Base-by-base conservation (phyloP, 2,888 invertebrate genomes). In the Chaetogeoica ovagalla region DNA sequence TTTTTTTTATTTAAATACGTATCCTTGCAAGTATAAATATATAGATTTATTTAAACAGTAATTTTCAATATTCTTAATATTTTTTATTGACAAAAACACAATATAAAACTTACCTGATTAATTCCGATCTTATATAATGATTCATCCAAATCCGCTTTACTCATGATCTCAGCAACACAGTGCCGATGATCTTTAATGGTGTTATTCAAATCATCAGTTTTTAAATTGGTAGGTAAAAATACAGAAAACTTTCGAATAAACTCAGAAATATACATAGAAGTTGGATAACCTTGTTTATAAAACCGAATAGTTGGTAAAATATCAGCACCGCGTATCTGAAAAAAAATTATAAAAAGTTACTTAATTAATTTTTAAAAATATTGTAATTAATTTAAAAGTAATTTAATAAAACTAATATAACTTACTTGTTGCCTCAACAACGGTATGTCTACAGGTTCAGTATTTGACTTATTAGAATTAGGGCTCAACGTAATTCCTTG, bases 201-300 rank as follows among this genome's bases (percentile, higher is more conserved):
- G 65, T 72, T 82, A 59, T 82, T 87, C 86, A 0, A 84, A 82
- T 15, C 85, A 85, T 59, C 87, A 86, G 77, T 84, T 85, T 76
- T 83, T 82, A 63, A 82, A 74, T 72, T 88, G 23, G 68, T 76
- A 2, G 88, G 87, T 0, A 88, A 88, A 81, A 92, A 84, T 30
- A 91, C 87, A 75, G 91, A 90, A 86, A 94, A 95, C 86, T 96
- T 91, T 84, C 96, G 90, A 81, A 94, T 90, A 85, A 98, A 97
- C 86, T 97, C 97, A 19, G 91, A 90, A 82, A 96, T 90, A 82
- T 93, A 94, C 89, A 97, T 91, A 85, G 93, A 92, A 85, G 95
- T 95, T 0, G 98, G 97, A 87, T 94, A 98, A 39, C 97, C 97
- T 87, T 96, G 94, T 85, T 97, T 95, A 88, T 95, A 93, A 82